phyloP scores from a whole-genome alignment of 1,140 invertebrate species.

The Drosophila takahashii region DNA sequence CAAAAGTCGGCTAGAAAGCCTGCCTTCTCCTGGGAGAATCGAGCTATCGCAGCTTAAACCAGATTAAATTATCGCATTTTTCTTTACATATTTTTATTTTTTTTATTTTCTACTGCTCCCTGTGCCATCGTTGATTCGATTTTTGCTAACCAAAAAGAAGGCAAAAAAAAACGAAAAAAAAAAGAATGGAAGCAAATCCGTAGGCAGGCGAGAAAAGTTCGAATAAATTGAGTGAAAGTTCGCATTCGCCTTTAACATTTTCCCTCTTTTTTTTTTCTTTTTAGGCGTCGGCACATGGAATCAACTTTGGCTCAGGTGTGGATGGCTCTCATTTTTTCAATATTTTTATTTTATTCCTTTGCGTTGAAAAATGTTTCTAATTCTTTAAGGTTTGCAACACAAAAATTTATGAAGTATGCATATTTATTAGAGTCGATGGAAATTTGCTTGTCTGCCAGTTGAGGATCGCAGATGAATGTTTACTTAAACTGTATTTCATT shows the following conservation, averaged over 20 bases:
- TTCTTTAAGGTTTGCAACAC: background rate
- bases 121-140: constrained; percentile 40
- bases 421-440: constrained; percentile 7
- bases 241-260: constrained; percentile 48
- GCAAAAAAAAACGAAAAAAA: background rate
- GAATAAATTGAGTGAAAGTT: constrained; percentile 62
- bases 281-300: constrained; percentile 17
- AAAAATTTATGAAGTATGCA: background rate
- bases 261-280: background rate
- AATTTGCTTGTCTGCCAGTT: background rate
- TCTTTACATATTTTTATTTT: constrained; percentile 17
- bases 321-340: constrained; percentile 9
- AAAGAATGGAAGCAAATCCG: constrained; percentile 20
- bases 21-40: constrained; percentile 27
- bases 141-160: constrained; percentile 24
- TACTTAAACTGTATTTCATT: background rate
- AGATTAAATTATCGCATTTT: constrained; percentile 63
- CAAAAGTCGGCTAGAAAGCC: constrained; percentile 12
- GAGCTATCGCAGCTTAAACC: constrained; percentile 34
- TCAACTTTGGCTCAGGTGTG: constrained; percentile 41
- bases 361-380: background rate
- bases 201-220: constrained; percentile 50
- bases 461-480: constrained; percentile 4
- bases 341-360: background rate
- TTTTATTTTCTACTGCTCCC: constrained; percentile 15